Evolutionary conservation across 2,888 invertebrate genomes (phyloP).

Genomic region (Penaeus monodon): DNA sequence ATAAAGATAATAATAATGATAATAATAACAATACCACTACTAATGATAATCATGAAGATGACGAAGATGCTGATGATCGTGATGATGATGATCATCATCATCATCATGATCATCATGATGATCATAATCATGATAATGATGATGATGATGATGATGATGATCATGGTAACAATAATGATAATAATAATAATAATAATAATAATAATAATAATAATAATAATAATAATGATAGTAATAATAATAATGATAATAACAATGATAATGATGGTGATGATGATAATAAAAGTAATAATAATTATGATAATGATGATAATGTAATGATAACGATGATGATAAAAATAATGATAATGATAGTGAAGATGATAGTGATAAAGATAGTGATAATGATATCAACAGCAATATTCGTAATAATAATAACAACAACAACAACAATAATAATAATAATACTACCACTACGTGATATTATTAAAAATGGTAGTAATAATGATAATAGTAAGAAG

Average conservation of each 20-base stretch:
- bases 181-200: background rate
- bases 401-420: no score
- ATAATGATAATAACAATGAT: background rate
- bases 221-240: background rate
- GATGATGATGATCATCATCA: background rate
- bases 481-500: no score
- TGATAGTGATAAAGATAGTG: no score
- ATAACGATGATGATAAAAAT: background rate
- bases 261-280: background rate
- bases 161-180: background rate
- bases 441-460: no score
- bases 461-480: no score
- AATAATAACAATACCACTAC: no score
- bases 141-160: slow-evolving; percentile 2
- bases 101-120: background rate
- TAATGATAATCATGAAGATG: no score
- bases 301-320: background rate
- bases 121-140: slow-evolving; percentile 1
- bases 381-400: no score
- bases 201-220: background rate
- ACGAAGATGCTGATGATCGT: background rate
- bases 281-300: background rate
- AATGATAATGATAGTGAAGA: background rate
- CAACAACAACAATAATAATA: background rate
- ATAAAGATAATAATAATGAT: no score